Conservation (phyloP, 92 coral and sea anemone species). For the Palythoa grandis region DNA sequence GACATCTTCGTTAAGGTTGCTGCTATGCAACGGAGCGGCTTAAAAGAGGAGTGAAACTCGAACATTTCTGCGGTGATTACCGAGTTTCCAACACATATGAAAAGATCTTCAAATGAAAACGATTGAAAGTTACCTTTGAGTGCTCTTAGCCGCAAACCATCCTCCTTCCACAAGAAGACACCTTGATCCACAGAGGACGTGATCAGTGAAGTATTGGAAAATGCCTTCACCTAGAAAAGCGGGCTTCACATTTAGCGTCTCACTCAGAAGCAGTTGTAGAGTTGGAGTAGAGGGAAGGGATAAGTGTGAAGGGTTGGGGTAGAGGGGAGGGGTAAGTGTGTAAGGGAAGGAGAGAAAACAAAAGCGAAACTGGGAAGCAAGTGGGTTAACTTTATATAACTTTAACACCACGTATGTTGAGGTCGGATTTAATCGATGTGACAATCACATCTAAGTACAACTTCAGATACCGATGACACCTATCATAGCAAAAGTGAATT, state of each 20-base stretch:
- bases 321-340: not conserved
- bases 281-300: not conserved
- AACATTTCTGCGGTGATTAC: no score
- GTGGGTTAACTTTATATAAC: no score
- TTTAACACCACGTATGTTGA: no score
- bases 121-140: constrained; percentile 59
- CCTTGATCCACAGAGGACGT: constrained; percentile 90
- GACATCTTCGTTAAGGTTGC: no score
- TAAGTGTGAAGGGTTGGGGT: not conserved
- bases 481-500: no score
- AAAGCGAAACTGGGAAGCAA: not conserved
- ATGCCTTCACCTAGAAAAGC: constrained; percentile 70
- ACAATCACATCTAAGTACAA: no score
- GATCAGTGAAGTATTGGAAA: constrained; percentile 70
- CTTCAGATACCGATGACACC: no score
- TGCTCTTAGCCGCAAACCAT: constrained; percentile 67
- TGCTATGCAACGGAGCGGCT: no score
- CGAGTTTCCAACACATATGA: not conserved
- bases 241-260: not conserved
- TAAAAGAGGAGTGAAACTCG: no score
- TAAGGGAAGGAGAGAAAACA: not conserved
- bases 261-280: not conserved
- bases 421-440: no score
- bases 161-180: constrained; percentile 85
- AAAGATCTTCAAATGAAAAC: not conserved